These are phyloP conservation scores for Cyanistes caeruleus DNA, from an alignment of 2,113 vertebrate genomes.

Conservation along the genomic window DNA sequence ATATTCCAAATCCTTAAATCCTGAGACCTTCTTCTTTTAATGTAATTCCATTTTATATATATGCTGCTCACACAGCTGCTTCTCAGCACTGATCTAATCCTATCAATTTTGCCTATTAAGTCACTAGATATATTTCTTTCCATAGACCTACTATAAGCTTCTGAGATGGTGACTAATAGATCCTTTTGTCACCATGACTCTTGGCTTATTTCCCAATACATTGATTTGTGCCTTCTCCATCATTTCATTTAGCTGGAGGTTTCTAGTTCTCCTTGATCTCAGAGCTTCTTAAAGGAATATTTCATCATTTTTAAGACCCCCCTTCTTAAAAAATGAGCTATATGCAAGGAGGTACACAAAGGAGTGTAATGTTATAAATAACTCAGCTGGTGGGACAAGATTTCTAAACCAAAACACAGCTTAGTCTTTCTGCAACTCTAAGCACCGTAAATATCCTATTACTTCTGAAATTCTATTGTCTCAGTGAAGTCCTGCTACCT, in stretches of 20 bases:
- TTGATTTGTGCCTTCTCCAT: neutral
- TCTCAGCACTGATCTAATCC: neutral
- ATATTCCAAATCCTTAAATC: slow-evolving; percentile 17
- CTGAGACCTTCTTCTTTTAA: neutral
- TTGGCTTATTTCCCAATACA: neutral
- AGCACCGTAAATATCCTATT: neutral
- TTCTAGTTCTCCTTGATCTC: neutral
- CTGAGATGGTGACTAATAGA: neutral
- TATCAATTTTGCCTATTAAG: neutral
- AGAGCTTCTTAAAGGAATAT: neutral
- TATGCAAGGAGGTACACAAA: neutral
- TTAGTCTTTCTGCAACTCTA: neutral
- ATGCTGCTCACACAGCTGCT: neutral
- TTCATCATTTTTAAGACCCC: neutral
- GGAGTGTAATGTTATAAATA: neutral
- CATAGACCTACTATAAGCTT: neutral
- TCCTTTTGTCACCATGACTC: neutral
- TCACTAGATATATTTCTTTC: neutral
- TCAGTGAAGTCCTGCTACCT: neutral
- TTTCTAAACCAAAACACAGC: neutral
- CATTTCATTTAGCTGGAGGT: neutral
- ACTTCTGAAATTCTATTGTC: neutral
- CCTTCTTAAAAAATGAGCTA: neutral
- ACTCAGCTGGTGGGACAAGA: neutral
- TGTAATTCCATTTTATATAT: neutral